Evolutionary conservation across 2,888 invertebrate species (phyloP).

Genomic region (Macrosoma leucophasiata): DNA sequence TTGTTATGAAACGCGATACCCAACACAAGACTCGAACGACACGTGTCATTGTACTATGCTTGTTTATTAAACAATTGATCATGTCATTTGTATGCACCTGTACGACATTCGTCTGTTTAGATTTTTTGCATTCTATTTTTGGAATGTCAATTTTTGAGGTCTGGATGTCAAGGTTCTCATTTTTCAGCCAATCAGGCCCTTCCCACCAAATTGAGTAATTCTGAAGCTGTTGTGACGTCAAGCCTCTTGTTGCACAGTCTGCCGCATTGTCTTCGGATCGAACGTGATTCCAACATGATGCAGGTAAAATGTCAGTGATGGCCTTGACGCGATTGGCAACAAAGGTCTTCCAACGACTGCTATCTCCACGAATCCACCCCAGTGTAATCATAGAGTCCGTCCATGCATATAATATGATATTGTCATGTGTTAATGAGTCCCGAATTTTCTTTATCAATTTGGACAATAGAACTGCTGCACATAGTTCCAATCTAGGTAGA

Average conservation of each 20-base stretch:
- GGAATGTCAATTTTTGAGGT: slow-evolving; percentile 3
- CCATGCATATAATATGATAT: slow-evolving; percentile 11
- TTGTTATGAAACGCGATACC: too few species aligned
- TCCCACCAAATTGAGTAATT: slow-evolving; percentile 12
- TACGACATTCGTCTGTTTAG: slow-evolving; percentile 17
- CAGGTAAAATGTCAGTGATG: slow-evolving; percentile 13
- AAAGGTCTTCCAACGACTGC: slow-evolving; percentile 17
- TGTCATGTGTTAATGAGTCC: slow-evolving; percentile 10
- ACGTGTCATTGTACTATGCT: slow-evolving; percentile 11
- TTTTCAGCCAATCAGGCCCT: slow-evolving; percentile 15
- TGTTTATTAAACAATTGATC: slow-evolving; percentile 16
- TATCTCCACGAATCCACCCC: slow-evolving; percentile 16
- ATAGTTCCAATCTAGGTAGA: slow-evolving; percentile 26
- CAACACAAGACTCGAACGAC: too few species aligned
- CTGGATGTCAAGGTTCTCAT: neutral
- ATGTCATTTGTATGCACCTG: slow-evolving; percentile 12
- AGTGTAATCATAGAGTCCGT: slow-evolving; percentile 20
- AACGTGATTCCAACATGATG: slow-evolving; percentile 17
- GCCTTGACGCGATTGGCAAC: slow-evolving; percentile 18
- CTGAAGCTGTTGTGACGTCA: slow-evolving; percentile 6
- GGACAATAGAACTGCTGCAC: slow-evolving; percentile 23
- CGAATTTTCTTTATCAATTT: slow-evolving; percentile 16
- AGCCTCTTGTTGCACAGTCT: slow-evolving; percentile 16
- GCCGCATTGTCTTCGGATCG: slow-evolving; percentile 17
- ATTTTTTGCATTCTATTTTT: slow-evolving; percentile 6